Base-by-base conservation (phyloP, 2,113 vertebrate species). In the Otis tarda region DNA sequence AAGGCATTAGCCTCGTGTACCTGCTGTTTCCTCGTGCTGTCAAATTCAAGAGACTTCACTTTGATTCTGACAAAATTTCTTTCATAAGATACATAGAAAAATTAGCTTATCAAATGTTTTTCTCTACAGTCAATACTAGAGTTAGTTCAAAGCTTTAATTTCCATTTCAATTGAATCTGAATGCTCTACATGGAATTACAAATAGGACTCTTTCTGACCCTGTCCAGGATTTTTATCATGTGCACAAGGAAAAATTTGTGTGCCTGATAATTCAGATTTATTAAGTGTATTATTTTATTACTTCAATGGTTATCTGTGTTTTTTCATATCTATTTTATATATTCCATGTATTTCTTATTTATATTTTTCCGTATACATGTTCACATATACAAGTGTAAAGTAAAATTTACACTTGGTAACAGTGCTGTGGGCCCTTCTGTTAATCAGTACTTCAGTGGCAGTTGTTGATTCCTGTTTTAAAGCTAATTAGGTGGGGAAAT, bases 401-500 rank as follows among this genome's bases (percentile, higher is more conserved):
- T 50, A 69, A 65, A 49, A 88, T 75, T 81, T 65, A 67, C 56
- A 35, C 12, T 50, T 37, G 24, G n/a, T 70, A 71, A 45, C 41
- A 70, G 39, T 60, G 50, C 69, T 76, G 28, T 56, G 14, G 49
- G 25, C 28, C 61, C 60, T 80, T 69, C 41, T 49, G 53, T 64
- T 93, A 90, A 92, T 85, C 83, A 79, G 25, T 23, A 76, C 56
- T 17, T 89, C 68, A 70, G 1, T 47, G 56, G 70, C 78, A 69
- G 67, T 71, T 81, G 84, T 74, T 95, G 80, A 69, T 79, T 88
- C 61, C 28, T 24, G 6, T 30, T 90, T 93, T 79, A 74, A 11
- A 83, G 53, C 52, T 94, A 87, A 94, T 96, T 91, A 88, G 23
- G 65, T 88, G 55, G 14, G 14, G 61, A 87, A 87, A 90, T 77